These are phyloP conservation scores for Aepyceros melampus DNA, from an alignment of 2,113 vertebrate genomes.

Conservation along the genomic window DNA sequence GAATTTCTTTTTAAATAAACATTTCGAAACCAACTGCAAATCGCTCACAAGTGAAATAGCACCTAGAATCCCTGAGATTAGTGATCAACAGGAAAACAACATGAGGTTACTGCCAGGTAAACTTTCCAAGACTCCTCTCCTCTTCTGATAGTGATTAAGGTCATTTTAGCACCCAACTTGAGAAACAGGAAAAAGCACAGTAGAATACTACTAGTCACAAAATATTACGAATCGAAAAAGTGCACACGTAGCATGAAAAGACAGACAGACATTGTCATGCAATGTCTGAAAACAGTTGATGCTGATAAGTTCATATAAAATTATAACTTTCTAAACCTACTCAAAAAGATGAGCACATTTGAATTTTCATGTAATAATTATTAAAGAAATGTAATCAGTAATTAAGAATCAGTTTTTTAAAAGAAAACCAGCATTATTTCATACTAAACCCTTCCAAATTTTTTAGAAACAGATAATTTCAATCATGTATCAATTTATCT, in stretches of 20 bases:
- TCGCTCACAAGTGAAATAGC: neutral
- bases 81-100: neutral
- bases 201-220: neutral
- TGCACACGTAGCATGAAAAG: neutral
- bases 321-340: neutral
- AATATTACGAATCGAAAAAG: neutral
- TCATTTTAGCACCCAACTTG: neutral
- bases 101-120: neutral
- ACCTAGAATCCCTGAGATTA: neutral
- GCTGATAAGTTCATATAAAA: neutral
- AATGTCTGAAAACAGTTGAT: constrained; percentile 1
- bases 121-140: neutral
- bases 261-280: neutral
- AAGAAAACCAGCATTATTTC: neutral
- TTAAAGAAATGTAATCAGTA: neutral
- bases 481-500: neutral
- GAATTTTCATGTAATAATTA: neutral
- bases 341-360: neutral
- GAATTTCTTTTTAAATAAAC: neutral
- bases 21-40: neutral
- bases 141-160: neutral
- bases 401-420: neutral
- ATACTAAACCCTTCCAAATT: neutral
- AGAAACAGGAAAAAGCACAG: neutral
- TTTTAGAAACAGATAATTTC: neutral